Base-by-base conservation (phyloP, 2,888 invertebrate genomes). In the Cactoblastis cactorum region DNA sequence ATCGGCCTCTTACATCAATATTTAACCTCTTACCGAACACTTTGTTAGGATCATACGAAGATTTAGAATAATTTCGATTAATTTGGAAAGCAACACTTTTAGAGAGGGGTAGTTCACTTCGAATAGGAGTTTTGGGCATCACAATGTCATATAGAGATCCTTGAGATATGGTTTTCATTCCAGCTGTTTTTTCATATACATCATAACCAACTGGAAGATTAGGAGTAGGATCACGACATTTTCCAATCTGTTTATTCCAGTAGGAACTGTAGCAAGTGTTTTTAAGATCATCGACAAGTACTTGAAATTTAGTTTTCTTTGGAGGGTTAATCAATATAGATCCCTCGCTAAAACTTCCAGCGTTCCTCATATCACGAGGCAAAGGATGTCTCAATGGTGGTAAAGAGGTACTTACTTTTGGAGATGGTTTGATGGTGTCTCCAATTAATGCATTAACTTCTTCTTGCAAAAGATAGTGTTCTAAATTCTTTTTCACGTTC, bases 1-100 rank as follows among this genome's bases (percentile, higher is more conserved):
- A 70, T 37, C 65, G 70, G 38, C 86, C 89, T 51, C 74, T 63
- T n/a, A 67, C 65, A 55, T 84, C 83, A 14, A 70, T 67, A 8
- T 62, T 70, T 1, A 62, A 65, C 51, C 52, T 65, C 14, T 53
- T 54, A 0, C 90, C 90, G 57, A 69, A 90, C 39, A 68, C 63
- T 41, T 57, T 58, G 19, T 80, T 55, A 4, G 79, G 71, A 24
- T 83, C 63, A 57, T 63, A 91, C 1, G 81, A 52, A 24, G 81
- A 74, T 37, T 51, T 53, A 39, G 62, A 67, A 53, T 78, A 78
- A 3, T 67, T 67, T 1, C 72, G 65, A 15, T 58, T 46, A 0
- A 17, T 61, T 65, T 71, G 71, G 18, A 53, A 51, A 3, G 63
- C 67, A 3, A 61, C 55, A 12, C 46, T 12, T 50, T 61, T 65